Conservation (phyloP, 2,888 invertebrate species). For the Zhuqinia jingwanae region DNA sequence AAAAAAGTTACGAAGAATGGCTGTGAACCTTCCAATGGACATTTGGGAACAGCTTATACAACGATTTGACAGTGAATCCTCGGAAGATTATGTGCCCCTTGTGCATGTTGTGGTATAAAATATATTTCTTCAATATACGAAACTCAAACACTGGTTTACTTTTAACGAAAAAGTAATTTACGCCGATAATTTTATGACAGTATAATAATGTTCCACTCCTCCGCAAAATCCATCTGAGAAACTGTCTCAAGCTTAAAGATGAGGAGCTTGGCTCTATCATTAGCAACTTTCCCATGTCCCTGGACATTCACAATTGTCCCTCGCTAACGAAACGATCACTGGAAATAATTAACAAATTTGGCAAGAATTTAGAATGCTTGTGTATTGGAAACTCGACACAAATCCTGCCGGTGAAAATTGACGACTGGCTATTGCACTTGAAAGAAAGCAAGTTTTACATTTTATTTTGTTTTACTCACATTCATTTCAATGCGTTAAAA, state of each 20-base stretch:
- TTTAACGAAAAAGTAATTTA: not conserved
- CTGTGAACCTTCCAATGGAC: not conserved
- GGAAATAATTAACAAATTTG: slow-evolving; percentile 49
- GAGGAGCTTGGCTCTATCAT: slow-evolving; percentile 7
- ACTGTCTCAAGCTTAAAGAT: slow-evolving; percentile 37
- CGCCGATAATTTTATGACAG: not conserved
- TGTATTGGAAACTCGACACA: slow-evolving; percentile 51
- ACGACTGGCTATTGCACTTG: not conserved
- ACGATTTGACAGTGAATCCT: not conserved
- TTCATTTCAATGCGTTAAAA: no score
- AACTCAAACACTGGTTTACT: not conserved
- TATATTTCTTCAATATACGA: not conserved
- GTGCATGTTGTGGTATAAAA: slow-evolving; percentile 14
- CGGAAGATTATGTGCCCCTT: slow-evolving; percentile 21
- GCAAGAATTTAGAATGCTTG: slow-evolving; percentile 52
- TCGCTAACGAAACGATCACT: slow-evolving; percentile 49
- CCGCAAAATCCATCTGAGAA: slow-evolving; percentile 34
- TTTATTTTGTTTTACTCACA: no score
- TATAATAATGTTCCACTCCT: not conserved
- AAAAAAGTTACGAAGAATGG: no score
- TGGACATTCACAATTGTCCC: slow-evolving; percentile 66
- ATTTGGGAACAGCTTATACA: slow-evolving; percentile 44
- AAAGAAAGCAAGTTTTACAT: not conserved
- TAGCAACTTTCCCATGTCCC: slow-evolving; percentile 15
- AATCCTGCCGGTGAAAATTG: slow-evolving; percentile 41